Base-by-base conservation (phyloP, 2,113 vertebrate species). In the Megaceryle maxima region DNA sequence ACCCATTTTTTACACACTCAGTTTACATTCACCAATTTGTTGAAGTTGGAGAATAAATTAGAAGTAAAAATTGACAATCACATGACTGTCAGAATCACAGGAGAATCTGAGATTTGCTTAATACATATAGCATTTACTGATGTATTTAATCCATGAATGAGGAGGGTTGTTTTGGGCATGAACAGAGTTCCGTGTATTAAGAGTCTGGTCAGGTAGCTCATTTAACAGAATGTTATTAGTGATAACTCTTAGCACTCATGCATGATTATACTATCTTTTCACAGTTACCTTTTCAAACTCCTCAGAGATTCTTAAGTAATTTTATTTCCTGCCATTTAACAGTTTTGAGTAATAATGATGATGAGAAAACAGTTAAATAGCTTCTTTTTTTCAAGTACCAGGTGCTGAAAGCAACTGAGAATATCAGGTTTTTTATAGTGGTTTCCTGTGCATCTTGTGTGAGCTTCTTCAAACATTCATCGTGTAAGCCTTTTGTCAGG, bases 101-200 rank as follows among this genome's bases (percentile, higher is more conserved):
- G 96, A 94, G 77, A 96, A 92, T 95, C 67, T 88, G 91, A 94
- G 67, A 63, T 96, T 95, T 96, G 55, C 92, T 96, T 93, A 94
- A 87, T 69, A 90, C 43, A 31, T 94, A 43, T 39, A 94, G 64
- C 92, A 56, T 95, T 92, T 70, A 66, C 14, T 96, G 84, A 88
- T 37, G 50, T 83, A 94, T 92, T 95, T 67, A 48, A 74, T 80
- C 80, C 75, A 43, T 17, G 43, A 95, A 73, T 16, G 28, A 88
- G 76, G 60, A 95, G 21, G 53, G 39, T 8, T 13, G 29, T 43
- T 9, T 33, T 51, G 56, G 37, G 33, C 43, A 64, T 77, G 35
- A 95, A 13, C 17, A 31, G 17, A 57, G 33, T 79, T 88, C 41
- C 4, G 4, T 56, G 10, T 83, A 43, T 92, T 79, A 94, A 50